These are phyloP conservation scores for Campoplex capitator DNA, from an alignment of 2,888 invertebrate species.

Conservation along the genomic window DNA sequence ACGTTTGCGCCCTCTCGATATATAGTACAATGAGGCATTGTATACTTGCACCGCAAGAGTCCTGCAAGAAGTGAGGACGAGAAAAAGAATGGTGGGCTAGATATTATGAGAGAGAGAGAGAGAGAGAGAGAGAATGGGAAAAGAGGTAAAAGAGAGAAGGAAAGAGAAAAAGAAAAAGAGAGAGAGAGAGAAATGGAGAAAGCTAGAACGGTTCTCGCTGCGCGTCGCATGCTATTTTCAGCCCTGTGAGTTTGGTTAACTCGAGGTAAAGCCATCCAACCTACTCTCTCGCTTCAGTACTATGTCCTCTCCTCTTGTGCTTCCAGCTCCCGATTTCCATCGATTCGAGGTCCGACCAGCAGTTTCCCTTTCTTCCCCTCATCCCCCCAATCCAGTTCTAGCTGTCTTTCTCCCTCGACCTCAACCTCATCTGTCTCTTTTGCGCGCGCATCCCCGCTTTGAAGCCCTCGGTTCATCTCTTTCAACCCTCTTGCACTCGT, in stretches of 20 bases:
- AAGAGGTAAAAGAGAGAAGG: not conserved
- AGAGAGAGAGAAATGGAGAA: conserved; percentile 58
- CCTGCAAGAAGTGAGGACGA: too few species aligned
- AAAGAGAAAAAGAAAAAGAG: conserved; percentile 52
- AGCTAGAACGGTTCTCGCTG: conserved; percentile 56
- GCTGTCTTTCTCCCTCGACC: conserved; percentile 41
- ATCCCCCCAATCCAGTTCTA: conserved; percentile 11
- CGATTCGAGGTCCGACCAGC: conserved; percentile 70
- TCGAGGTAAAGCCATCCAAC: conserved; percentile 63
- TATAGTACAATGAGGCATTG: too few species aligned
- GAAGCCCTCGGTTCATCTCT: conserved; percentile 39
- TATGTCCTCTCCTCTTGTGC: conserved; percentile 30
- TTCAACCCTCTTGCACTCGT: conserved; percentile 30
- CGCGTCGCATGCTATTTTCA: conserved; percentile 71
- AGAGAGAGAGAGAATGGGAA: conserved; percentile 31
- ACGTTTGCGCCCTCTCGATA: too few species aligned
- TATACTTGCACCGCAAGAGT: too few species aligned
- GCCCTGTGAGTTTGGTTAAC: conserved; percentile 68
- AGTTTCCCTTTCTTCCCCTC: conserved; percentile 17
- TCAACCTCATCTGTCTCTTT: conserved; percentile 34
- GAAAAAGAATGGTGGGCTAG: too few species aligned
- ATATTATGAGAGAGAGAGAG: conserved; percentile 26
- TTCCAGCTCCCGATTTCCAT: conserved; percentile 71
- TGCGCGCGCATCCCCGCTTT: conserved; percentile 34
- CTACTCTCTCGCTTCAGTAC: conserved; percentile 45